Base-by-base conservation (phyloP, 1,140 invertebrate species). In the Cydia splendana region DNA sequence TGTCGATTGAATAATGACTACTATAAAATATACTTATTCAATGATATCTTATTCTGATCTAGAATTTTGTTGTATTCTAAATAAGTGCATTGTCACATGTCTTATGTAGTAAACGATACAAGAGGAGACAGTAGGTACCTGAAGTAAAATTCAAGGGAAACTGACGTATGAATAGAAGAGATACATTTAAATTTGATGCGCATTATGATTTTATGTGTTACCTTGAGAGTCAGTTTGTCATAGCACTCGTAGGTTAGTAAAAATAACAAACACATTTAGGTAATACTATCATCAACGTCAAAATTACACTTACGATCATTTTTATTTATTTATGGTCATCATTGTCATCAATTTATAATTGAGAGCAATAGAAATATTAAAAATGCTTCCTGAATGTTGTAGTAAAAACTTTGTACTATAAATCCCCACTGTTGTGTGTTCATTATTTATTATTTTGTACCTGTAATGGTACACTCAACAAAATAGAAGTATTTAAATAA, bases 191-290 rank as follows among this genome's bases (percentile, higher is more conserved):
- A 62, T 62, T 62, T 9, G 20, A 62, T 62, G 57, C 20, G 57
- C 57, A 62, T 20, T 9, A 62, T 62, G 18, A 62, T 62, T 62
- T 20, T 24, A n/a, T 62, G n/a, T 62, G 57, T 62, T 62, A 24
- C 57, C 57, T 24, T 24, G 57, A 24, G 20, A 57, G 15, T 53
- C n/a, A n/a, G 18, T 24, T 62, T 62, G 20, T 62, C 57, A 62
- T 53, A 53, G 51, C 24, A 62, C 20, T 24, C 20, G n/a, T 24
- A 62, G 53, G n/a, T 18, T 42, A 42, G 45, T 62, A 62, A n/a
- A 62, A 62, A 62, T 62, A 62, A 62, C 53, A 62, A 62, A 62
- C 20, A 62, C 10, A 24, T 62, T 62, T 24, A 24, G 18, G n/a
- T 57, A 13, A 57, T 57, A 18, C 4, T 5, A 5, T 6, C 53